These are phyloP conservation scores for Campylorhamphus procurvoides DNA, from an alignment of 2,113 vertebrate genomes.

Conservation along the genomic window DNA sequence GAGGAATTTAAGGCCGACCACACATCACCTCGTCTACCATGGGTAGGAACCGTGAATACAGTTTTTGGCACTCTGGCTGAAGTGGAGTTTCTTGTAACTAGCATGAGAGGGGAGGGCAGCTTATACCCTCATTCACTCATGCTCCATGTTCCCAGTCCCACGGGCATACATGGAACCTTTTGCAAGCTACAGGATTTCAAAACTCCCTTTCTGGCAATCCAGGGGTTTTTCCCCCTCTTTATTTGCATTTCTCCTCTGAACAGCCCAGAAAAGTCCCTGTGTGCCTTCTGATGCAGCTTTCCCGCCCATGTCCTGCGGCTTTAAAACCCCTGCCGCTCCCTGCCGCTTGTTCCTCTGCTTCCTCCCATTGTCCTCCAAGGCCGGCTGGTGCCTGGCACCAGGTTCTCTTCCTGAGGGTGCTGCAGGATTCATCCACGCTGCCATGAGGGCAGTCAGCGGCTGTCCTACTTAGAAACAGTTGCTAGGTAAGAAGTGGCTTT, in stretches of 20 bases:
- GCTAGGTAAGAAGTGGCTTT: slow-evolving; percentile 68
- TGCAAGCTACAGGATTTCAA: neutral
- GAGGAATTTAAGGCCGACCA: neutral
- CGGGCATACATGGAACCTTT: neutral
- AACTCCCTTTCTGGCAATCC: neutral
- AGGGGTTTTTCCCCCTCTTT: neutral
- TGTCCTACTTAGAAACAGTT: slow-evolving; percentile 76
- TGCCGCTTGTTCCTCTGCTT: neutral
- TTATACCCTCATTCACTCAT: neutral
- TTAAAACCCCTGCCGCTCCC: slow-evolving; percentile 43
- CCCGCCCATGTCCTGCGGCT: neutral
- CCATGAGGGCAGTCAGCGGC: slow-evolving; percentile 55
- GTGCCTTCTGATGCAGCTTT: neutral
- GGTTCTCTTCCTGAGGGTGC: slow-evolving; percentile 65
- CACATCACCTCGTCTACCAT: neutral
- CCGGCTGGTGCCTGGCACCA: slow-evolving; percentile 38
- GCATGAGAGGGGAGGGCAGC: neutral
- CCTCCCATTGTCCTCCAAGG: slow-evolving; percentile 54
- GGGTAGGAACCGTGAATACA: neutral
- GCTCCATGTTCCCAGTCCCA: neutral
- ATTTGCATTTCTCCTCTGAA: slow-evolving; percentile 26
- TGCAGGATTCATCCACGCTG: slow-evolving; percentile 42
- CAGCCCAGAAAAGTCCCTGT: neutral
- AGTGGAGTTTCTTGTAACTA: neutral
- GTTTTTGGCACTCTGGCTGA: neutral